phyloP scores from a whole-genome alignment of 2,888 invertebrate species.

The Geotrupes spiniger region DNA sequence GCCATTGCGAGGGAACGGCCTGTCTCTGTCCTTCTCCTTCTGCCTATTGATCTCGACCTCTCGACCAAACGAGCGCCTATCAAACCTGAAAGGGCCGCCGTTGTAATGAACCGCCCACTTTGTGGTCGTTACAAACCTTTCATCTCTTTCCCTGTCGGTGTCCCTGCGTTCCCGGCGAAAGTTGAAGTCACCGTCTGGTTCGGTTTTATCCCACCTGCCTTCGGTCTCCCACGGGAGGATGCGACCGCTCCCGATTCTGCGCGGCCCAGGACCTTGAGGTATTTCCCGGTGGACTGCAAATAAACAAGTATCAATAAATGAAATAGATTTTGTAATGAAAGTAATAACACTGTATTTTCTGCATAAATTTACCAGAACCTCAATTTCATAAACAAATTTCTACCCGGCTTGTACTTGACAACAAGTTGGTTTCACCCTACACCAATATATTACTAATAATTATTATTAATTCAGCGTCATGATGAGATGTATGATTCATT shows the following conservation, averaged over 20 bases:
- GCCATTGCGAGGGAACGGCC: conserved; percentile 36
- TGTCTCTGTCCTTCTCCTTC: conserved; percentile 23
- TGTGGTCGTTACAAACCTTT: no score
- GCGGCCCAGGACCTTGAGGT: conserved; percentile 37
- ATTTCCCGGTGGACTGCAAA: conserved; percentile 43
- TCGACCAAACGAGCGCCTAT: conserved; percentile 61
- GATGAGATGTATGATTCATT: no score
- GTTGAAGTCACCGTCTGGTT: conserved; percentile 31
- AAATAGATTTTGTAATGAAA: no score
- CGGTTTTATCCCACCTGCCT: conserved; percentile 26
- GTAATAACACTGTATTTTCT: no score
- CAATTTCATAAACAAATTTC: no score
- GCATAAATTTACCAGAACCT: no score
- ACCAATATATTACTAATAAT: no score
- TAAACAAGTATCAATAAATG: no score
- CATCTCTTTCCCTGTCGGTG: conserved; percentile 33
- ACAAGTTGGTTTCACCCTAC: no score
- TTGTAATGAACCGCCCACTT: no score
- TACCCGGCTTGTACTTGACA: no score
- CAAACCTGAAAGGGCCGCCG: conserved; percentile 45
- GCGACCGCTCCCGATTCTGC: conserved; percentile 84
- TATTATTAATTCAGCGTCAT: no score
- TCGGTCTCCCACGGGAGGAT: conserved; percentile 63
- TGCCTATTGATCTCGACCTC: conserved; percentile 51
- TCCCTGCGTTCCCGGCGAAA: conserved; percentile 34